phyloP scores from a whole-genome alignment of 2,888 invertebrate species.

The Steinernema hermaphroditum region DNA sequence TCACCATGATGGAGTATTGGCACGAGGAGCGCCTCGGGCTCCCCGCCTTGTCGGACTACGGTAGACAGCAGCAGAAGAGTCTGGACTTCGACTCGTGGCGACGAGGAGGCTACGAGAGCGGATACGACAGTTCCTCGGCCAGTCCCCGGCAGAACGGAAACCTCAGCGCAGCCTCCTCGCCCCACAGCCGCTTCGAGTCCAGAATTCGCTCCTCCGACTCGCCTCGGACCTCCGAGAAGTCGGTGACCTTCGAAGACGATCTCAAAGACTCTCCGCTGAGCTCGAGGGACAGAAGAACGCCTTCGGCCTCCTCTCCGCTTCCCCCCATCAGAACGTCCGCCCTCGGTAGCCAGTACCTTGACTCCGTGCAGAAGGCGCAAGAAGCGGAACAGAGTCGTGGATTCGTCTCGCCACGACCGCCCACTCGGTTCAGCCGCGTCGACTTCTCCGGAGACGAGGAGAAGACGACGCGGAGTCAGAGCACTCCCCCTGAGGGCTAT shows the following conservation, averaged over 20 bases:
- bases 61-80: conserved; percentile 15
- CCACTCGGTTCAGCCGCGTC: background rate
- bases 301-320: background rate
- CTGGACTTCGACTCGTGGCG: background rate
- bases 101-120: background rate
- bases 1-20: conserved; percentile 25
- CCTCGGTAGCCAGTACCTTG: background rate
- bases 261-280: background rate
- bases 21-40: conserved; percentile 8
- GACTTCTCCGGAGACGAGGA: conserved; percentile 4
- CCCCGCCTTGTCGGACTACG: conserved; percentile 6
- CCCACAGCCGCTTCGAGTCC: background rate
- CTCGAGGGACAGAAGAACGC: background rate
- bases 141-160: background rate
- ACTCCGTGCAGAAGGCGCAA: background rate
- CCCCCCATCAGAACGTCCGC: background rate
- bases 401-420: background rate
- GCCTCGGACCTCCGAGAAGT: conserved; percentile 5
- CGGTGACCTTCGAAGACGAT: conserved; percentile 14
- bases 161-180: background rate
- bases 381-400: background rate
- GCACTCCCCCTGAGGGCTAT: conserved; percentile 5
- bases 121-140: background rate
- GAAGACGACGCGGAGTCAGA: conserved; percentile 3
- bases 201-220: background rate